These are phyloP conservation scores for Monoplex corrugatus DNA, from an alignment of 2,888 invertebrate species.

Conservation along the genomic window DNA sequence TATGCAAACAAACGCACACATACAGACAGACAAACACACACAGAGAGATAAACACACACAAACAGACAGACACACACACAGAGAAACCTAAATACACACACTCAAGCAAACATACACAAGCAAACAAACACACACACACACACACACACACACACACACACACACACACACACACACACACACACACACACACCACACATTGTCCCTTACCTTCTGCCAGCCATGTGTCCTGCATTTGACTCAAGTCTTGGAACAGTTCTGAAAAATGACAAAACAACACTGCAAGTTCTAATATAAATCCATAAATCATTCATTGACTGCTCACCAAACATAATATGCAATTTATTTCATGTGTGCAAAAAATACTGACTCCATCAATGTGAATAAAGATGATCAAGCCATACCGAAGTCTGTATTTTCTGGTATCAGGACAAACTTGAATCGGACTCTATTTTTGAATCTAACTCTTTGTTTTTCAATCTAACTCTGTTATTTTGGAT, in stretches of 20 bases:
- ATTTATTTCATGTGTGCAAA: too few relatives aligned
- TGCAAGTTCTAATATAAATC: too few relatives aligned
- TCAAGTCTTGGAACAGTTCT: conserved; percentile 75
- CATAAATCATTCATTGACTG: too few relatives aligned
- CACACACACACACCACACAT: background rate
- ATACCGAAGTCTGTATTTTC: too few relatives aligned
- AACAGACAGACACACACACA: background rate
- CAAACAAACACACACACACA: background rate
- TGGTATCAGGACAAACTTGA: too few relatives aligned
- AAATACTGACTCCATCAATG: too few relatives aligned
- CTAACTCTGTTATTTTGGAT: too few relatives aligned
- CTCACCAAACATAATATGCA: too few relatives aligned
- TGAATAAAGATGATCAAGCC: too few relatives aligned
- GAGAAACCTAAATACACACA: background rate
- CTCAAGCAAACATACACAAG: background rate
- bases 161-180: too few relatives aligned
- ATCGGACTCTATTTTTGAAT: too few relatives aligned
- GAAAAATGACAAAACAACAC: conserved; percentile 43
- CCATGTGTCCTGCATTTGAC: conserved; percentile 78
- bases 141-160: background rate
- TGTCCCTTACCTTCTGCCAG: conserved; percentile 70
- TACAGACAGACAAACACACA: background rate
- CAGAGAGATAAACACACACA: background rate
- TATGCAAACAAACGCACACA: background rate
- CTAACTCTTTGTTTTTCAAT: too few relatives aligned